phyloP scores from a whole-genome alignment of 2,888 invertebrate genomes.

The Mactromeris polynyma region DNA sequence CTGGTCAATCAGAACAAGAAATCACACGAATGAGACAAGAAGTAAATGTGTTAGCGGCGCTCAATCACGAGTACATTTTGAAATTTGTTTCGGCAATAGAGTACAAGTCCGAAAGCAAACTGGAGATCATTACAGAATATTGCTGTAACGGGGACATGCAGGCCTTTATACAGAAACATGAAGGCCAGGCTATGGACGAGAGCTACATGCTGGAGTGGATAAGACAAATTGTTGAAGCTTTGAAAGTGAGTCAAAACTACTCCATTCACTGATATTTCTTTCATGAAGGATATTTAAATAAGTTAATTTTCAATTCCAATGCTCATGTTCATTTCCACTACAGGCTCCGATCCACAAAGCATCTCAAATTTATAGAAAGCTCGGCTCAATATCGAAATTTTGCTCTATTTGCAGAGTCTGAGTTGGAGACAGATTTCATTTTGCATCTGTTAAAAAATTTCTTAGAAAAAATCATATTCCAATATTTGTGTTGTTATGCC shows the following conservation, averaged over 20 bases:
- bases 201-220: conserved; percentile 54
- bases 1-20: conserved; percentile 36
- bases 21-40: conserved; percentile 47
- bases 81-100: conserved; percentile 32
- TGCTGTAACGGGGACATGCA: conserved; percentile 55
- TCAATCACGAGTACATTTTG: conserved; percentile 54
- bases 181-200: conserved; percentile 53
- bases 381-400: too few species aligned
- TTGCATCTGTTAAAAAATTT: too few species aligned
- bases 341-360: too few species aligned
- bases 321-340: too few species aligned
- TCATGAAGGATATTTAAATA: not conserved
- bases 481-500: too few species aligned
- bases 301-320: too few species aligned
- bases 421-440: too few species aligned
- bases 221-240: conserved; percentile 50
- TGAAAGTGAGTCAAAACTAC: conserved; percentile 29
- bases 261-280: too few species aligned
- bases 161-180: conserved; percentile 37
- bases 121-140: conserved; percentile 56
- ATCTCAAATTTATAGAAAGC: too few species aligned
- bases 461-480: too few species aligned
- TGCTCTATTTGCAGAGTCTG: too few species aligned
- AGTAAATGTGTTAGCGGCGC: conserved; percentile 43
- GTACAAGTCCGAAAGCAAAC: conserved; percentile 30